A percentile compares a stretch with the other conserved stretches of the same genome.
These are phyloP conservation scores for Phainopepla nitens DNA, from an alignment of 2,113 vertebrate species.

Conservation along the genomic window DNA sequence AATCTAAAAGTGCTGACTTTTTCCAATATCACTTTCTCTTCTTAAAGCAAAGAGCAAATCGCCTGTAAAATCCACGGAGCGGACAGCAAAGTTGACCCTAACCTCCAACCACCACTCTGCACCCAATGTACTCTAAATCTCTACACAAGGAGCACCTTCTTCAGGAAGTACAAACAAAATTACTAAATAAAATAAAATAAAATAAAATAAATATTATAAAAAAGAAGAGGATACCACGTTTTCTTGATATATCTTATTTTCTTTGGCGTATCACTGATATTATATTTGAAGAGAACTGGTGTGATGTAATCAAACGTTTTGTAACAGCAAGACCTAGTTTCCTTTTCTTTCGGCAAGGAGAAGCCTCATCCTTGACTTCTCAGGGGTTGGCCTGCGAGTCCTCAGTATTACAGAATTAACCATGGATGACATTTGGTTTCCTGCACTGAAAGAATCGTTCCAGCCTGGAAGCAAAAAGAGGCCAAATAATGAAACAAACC, in stretches of 20 bases:
- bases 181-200: conserved; percentile 46
- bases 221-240: conserved; percentile 62
- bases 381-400: conserved; percentile 62
- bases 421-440: conserved; percentile 47
- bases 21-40: conserved; percentile 87
- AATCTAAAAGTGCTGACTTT: conserved; percentile 87
- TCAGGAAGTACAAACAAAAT: conserved; percentile 74
- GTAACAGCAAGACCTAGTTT: conserved; percentile 68
- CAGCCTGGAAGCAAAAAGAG: conserved; percentile 35
- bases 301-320: conserved; percentile 69
- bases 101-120: conserved; percentile 81
- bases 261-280: conserved; percentile 65
- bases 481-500: neutral
- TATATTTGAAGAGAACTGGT: conserved; percentile 71
- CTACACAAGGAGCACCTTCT: conserved; percentile 81
- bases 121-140: conserved; percentile 85
- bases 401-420: conserved; percentile 18
- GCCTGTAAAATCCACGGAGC: conserved; percentile 82
- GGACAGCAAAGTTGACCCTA: conserved; percentile 86
- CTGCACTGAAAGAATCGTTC: neutral
- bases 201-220: conserved; percentile 7
- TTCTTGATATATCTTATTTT: conserved; percentile 67
- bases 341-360: conserved; percentile 42
- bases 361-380: conserved; percentile 60
- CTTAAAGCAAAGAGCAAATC: conserved; percentile 88